Evolutionary conservation across 2,797 vertebrate species (phyloP).

Genomic region (Lemur catta): DNA sequence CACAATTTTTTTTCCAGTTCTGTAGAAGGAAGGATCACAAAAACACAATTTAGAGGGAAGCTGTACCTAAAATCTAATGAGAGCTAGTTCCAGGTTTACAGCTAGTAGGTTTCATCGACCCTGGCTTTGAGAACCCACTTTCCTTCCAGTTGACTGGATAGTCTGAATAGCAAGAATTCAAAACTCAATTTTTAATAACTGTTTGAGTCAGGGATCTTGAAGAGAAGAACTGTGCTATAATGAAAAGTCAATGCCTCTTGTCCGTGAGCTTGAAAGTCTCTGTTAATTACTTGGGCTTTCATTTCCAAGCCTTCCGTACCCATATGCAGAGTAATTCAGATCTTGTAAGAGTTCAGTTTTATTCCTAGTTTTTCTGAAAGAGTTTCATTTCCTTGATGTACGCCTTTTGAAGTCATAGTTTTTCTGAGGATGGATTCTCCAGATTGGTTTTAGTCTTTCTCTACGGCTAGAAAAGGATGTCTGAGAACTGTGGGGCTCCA

Average conservation of each 20-base stretch:
- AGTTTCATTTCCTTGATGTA: neutral
- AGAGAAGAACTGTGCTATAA: neutral
- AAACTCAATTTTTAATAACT: slow-evolving; percentile 33
- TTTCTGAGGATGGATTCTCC: neutral
- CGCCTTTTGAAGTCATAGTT: neutral
- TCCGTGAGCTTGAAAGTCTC: neutral
- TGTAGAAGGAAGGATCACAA: slow-evolving; percentile 42
- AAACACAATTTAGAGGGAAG: slow-evolving; percentile 59
- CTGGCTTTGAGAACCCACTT: slow-evolving; percentile 37
- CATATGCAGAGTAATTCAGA: neutral
- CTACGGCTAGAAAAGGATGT: neutral
- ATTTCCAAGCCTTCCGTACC: neutral
- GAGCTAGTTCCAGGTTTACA: slow-evolving; percentile 59
- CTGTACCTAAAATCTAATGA: slow-evolving; percentile 18
- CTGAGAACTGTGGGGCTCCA: neutral
- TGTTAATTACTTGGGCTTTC: neutral
- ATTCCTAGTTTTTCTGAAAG: neutral
- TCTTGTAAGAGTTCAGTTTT: neutral
- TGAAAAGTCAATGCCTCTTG: neutral
- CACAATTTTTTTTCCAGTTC: neutral
- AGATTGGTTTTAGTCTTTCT: neutral
- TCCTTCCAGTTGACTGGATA: slow-evolving; percentile 38
- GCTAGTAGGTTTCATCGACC: slow-evolving; percentile 50
- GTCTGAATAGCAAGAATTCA: slow-evolving; percentile 49
- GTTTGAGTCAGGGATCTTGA: neutral